Percentiles rank a stretch among this genome's conserved stretches.
These are phyloP conservation scores for Rhinolophus sinicus DNA, from an alignment of 2,113 vertebrate species.

Conservation along the genomic window DNA sequence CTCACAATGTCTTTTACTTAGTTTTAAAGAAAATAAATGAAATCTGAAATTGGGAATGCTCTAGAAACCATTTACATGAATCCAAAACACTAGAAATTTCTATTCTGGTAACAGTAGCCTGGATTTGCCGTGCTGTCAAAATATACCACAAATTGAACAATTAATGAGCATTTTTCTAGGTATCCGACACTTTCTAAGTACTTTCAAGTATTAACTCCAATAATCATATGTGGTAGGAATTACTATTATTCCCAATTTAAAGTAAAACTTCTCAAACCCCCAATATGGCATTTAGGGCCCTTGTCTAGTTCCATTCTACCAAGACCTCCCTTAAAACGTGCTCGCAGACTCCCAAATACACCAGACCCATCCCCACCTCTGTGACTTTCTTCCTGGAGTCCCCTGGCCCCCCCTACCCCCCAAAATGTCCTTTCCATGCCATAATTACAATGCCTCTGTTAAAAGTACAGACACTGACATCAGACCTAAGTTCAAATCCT, in stretches of 20 bases:
- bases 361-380: neutral
- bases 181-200: neutral
- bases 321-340: neutral
- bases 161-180: neutral
- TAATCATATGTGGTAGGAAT: neutral
- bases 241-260: neutral
- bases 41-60: neutral
- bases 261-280: neutral
- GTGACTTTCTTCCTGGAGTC: neutral
- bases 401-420: neutral
- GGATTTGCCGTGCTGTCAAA: neutral
- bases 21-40: neutral
- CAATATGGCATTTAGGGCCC: neutral
- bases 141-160: neutral
- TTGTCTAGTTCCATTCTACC: neutral
- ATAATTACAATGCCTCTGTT: neutral
- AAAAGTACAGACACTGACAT: neutral
- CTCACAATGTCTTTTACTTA: neutral
- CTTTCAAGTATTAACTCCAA: neutral
- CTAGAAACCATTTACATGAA: neutral
- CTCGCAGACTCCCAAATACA: neutral
- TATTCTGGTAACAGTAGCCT: neutral
- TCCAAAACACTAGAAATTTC: neutral
- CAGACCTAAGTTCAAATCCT: neutral
- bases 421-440: neutral